Base-by-base conservation (phyloP, 23 tunicate species). In the Halocynthia aurantium region DNA sequence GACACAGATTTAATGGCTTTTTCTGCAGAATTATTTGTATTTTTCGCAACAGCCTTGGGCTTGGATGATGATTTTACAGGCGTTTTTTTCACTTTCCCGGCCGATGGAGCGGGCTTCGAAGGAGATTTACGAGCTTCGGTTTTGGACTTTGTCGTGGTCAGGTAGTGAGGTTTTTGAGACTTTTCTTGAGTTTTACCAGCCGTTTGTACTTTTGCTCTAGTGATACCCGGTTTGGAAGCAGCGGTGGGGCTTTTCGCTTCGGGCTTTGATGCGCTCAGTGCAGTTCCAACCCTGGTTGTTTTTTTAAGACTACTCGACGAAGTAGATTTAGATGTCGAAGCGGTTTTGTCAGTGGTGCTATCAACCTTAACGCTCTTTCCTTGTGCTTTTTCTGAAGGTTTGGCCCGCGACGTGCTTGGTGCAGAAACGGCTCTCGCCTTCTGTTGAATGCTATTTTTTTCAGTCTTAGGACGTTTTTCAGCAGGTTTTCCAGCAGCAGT, bases 381-480 rank as follows among this genome's bases (percentile, higher is more conserved):
- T 13, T 52, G 19, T 8, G 78, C 13, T 12, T 52, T 74, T 12
- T 40, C 76, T 2, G 76, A 31, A 10, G 76, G 62, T 50, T 40
- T 72, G 2, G 76, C 62, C 18, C 50, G 44, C 2, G 76, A 20
- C 66, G 76, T 31, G 44, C 44, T 31, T 4, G 44, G 44, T 4
- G 44, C 44, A 31, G 44, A 31, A 31, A 31, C 44, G 44, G 44
- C 44, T 31, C 44, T 31, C 4, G 2, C 44, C 4, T 31, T 31
- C 4, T 31, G 44, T 31, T 31, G 44, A 31, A 31, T 31, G 44
- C 44, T 31, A 31, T 31, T 31, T 31, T 83, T 76, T 18, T 76
- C 81, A 9, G 81, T 15, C 51, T 83, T 83, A n/a, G 87, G 52
- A 22, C 81, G 81, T 53, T 83, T 83, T 44, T 67, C 87, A 55